Percentiles rank a stretch among this genome's conserved stretches.
Evolutionary conservation across 2,113 vertebrate species (phyloP).

Genomic region (Mobula birostris): DNA sequence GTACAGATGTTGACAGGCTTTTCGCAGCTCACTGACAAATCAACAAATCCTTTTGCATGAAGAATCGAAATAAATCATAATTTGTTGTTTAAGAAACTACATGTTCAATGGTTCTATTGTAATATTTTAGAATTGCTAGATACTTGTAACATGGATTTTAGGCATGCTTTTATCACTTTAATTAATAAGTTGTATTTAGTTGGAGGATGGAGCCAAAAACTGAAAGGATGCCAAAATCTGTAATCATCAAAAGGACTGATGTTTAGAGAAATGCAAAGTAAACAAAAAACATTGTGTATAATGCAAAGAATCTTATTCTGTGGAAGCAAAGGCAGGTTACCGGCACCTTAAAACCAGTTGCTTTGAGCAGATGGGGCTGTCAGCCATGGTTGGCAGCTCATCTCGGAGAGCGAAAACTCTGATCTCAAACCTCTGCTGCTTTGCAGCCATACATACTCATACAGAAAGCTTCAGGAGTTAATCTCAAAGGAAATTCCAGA

Average conservation of each 20-base stretch:
- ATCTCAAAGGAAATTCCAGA: too few relatives aligned
- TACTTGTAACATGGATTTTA: conserved; percentile 14
- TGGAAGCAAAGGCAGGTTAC: not conserved
- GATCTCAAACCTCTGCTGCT: too few relatives aligned
- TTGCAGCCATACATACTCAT: too few relatives aligned
- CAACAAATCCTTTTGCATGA: conserved; percentile 10
- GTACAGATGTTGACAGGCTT: not conserved
- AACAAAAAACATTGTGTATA: not conserved
- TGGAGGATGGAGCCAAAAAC: not conserved
- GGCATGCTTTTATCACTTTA: not conserved
- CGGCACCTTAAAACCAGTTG: too few relatives aligned
- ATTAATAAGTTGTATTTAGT: not conserved
- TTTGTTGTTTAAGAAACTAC: not conserved
- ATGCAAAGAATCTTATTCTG: not conserved
- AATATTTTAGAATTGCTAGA: conserved; percentile 15
- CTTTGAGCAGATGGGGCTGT: too few relatives aligned
- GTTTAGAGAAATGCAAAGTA: not conserved
- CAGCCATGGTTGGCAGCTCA: too few relatives aligned
- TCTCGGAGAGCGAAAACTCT: too few relatives aligned
- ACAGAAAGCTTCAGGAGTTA: too few relatives aligned
- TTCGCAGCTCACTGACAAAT: conserved; percentile 20
- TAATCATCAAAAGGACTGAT: not conserved
- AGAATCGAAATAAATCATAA: conserved; percentile 16
- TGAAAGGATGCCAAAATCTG: not conserved
- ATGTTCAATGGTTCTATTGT: not conserved